Base-by-base conservation (phyloP, 2,113 vertebrate genomes). In the Sminthopsis crassicaudata region DNA sequence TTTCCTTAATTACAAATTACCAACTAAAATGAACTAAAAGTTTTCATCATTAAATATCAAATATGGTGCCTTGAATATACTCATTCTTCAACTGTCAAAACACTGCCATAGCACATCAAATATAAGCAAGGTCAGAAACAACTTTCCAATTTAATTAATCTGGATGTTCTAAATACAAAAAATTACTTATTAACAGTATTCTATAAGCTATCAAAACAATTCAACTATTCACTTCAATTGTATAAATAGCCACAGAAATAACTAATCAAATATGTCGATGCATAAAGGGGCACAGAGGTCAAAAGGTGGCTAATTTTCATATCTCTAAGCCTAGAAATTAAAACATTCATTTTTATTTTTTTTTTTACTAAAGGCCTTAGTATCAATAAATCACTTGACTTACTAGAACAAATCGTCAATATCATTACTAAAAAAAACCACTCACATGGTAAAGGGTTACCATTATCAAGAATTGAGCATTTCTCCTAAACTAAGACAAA, bases 91-190 rank as follows among this genome's bases (percentile, higher is more conserved):
- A 92, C 88, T 24, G 90, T 23, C 55, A 93, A 91, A 91, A 94
- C 94, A 52, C 90, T 54, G 36, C 89, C 51, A 92, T 3, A 60
- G 22, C 48, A 53, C 89, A 94, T 91, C 11, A 94, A 91, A 94
- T 57, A 9, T 36, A 84, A 9, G 5, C 53, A 26, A 92, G 94
- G 52, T 76, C 1, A 8, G 23, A 95, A 95, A 11, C 42, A n/a
- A 97, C 91, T 93, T 95, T 96, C 90, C 8, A 67, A 89, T 53
- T 76, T 91, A 94, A 84, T 53, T 14, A 95, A 91, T 11, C 46
- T 46, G 76, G 92, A 90, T 92, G 12, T 91, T 89, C 25, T 53
- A 96, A 60, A 16, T 92, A 2, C 24, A 92, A 97, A 97, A 42
- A 91, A 2, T 14, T 90, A 96, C 12, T 94, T 89, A 94, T 94